Evolutionary conservation across 1,140 invertebrate species (phyloP).

Genomic region (Drosophila grimshawi): DNA sequence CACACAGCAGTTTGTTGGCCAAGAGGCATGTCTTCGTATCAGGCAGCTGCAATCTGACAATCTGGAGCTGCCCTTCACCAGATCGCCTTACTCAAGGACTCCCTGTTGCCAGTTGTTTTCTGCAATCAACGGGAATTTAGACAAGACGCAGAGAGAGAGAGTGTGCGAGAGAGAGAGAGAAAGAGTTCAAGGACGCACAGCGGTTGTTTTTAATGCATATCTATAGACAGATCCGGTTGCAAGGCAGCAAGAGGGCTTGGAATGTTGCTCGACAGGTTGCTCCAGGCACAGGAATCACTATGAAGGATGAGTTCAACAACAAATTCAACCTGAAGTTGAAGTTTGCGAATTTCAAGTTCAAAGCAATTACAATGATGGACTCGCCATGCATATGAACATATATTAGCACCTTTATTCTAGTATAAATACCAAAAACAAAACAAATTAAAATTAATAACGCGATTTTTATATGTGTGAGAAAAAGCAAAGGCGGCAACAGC

Average conservation of each 20-base stretch:
- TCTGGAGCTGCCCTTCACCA: conserved; percentile 67
- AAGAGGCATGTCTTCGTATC: conserved; percentile 63
- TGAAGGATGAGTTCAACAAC: too few species aligned
- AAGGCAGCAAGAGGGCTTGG: conserved; percentile 28
- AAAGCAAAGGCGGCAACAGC: conserved; percentile 26
- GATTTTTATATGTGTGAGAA: conserved; percentile 36
- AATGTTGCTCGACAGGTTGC: conserved; percentile 68
- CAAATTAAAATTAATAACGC: conserved; percentile 58
- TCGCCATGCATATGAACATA: conserved; percentile 43
- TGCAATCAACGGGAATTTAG: conserved; percentile 75
- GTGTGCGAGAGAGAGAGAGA: conserved; percentile 69
- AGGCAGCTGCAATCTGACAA: conserved; percentile 60
- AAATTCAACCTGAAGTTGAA: conserved; percentile 27
- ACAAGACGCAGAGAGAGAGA: conserved; percentile 59
- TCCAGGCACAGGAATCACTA: neutral
- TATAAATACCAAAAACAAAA: neutral
- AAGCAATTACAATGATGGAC: conserved; percentile 69
- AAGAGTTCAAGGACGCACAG: conserved; percentile 78
- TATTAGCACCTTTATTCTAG: conserved; percentile 76
- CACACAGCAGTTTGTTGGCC: conserved; percentile 8
- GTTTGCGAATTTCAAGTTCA: conserved; percentile 60
- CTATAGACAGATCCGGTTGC: conserved; percentile 54
- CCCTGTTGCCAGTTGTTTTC: conserved; percentile 7
- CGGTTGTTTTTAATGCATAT: conserved; percentile 61
- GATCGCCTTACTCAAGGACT: conserved; percentile 61